Conservation (phyloP, 2,888 invertebrate genomes). For the Venusia cambrica region DNA sequence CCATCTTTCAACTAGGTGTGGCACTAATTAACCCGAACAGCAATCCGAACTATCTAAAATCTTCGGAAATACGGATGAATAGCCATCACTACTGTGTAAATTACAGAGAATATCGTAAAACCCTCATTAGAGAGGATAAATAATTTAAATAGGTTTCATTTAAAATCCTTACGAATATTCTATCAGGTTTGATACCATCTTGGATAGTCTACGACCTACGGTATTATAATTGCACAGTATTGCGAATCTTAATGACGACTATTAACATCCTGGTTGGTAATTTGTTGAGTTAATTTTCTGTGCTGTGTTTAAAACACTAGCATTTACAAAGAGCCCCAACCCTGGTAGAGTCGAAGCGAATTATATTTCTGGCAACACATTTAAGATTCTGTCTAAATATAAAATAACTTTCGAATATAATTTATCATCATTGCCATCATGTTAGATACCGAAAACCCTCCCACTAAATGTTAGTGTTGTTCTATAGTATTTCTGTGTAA, state of each 20-base stretch:
- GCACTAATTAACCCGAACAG: slow-evolving; percentile 14
- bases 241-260: slow-evolving; percentile 18
- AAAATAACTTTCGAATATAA: too few species aligned
- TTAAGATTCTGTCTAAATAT: too few species aligned
- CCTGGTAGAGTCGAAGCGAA: too few species aligned
- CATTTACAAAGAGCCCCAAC: slow-evolving; percentile 15
- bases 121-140: slow-evolving; percentile 26
- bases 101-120: slow-evolving; percentile 20
- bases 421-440: too few species aligned
- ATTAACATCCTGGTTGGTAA: slow-evolving; percentile 23
- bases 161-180: slow-evolving; percentile 27
- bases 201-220: slow-evolving; percentile 8
- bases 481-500: too few species aligned
- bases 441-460: too few species aligned
- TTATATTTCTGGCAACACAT: too few species aligned
- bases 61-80: slow-evolving; percentile 22
- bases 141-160: slow-evolving; percentile 29
- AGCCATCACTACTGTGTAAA: slow-evolving; percentile 16
- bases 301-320: slow-evolving; percentile 8
- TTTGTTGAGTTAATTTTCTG: slow-evolving; percentile 14
- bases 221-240: slow-evolving; percentile 10
- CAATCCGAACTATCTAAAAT: slow-evolving; percentile 7
- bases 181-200: slow-evolving; percentile 27
- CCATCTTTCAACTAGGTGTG: slow-evolving; percentile 10
- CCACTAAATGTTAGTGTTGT: too few species aligned